Conservation (phyloP, 2,113 vertebrate genomes). For the Cinclus cinclus region DNA sequence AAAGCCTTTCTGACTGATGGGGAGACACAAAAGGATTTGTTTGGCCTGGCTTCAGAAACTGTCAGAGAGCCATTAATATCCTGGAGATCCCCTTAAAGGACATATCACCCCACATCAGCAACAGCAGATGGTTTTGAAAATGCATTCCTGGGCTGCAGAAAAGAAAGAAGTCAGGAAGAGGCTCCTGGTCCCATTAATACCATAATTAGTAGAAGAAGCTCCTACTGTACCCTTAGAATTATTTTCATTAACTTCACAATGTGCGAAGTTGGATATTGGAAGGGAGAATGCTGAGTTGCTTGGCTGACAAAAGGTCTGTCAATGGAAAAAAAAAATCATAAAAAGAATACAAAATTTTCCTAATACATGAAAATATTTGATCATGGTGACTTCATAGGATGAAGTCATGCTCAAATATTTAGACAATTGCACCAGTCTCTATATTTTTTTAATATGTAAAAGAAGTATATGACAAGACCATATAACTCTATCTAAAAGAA, state of each 20-base stretch:
- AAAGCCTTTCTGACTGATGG: background rate
- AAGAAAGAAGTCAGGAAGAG: background rate
- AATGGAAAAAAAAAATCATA: background rate
- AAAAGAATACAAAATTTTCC: background rate
- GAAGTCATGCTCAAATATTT: background rate
- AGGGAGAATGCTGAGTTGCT: background rate
- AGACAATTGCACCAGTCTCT: background rate
- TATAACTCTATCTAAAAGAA: background rate
- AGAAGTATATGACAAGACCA: background rate
- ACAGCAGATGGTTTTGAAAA: background rate
- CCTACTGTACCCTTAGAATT: fast-evolving
- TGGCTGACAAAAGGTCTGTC: background rate
- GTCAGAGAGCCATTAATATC: background rate
- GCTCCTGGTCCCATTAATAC: background rate
- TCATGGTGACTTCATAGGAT: background rate
- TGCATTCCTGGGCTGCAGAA: background rate
- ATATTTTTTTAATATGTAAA: background rate
- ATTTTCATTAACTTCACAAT: background rate
- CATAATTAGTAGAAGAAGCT: background rate
- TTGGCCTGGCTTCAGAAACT: background rate
- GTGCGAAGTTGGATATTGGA: background rate
- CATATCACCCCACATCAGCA: background rate
- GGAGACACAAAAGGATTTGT: background rate
- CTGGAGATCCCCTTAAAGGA: background rate
- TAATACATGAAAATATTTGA: background rate